Evolutionary conservation across 1,140 invertebrate species (phyloP), one percentile per base, ranked within the genome.

Genomic region (Delia radicum): DNA sequence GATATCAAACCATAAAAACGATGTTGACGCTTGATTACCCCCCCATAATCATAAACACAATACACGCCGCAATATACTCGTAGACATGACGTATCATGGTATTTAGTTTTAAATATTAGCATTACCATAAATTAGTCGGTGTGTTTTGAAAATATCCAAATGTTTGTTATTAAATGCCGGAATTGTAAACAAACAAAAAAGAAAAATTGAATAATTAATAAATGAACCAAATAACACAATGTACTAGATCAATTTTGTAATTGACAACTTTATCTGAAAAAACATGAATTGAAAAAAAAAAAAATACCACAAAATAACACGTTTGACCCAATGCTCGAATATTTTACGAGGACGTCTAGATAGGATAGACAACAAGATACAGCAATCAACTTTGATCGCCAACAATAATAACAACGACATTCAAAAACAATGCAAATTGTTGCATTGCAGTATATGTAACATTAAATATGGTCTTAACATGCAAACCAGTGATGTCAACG

Each of bases 261-360:
- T 5, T 48, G 21, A 21, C 48, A 24, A 55, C n/a, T 5, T n/a
- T 18, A 21, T 55, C 18, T 55, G n/a, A 7, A 24, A 6, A 48
- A 48, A 12, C 5, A 48, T 48, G 12, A 1, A 15, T 1, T 15
- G 42, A 48, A 48, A n/a, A 48, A 1, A 3, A 3, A 37, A 37
- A 48, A 48, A 48, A 15, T 15, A n/a, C 15, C 18, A 24, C 48
- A 21, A 0, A 55, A 55, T 21, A 55, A 21, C 21, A 21, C 24
- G n/a, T 55, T 55, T 55, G 48, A 55, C 48, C 48, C 48, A 55
- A 21, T 55, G 48, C n/a, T 55, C 48, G 48, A 55, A 55, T 55
- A 55, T 55, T 55, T 55, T n/a, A 55, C 48, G 48, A 55, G 48
- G 48, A 55, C 48, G 48, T 55, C 48, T 55, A 55, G 37, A 10